phyloP scores from a whole-genome alignment of 2,113 vertebrate species.

The Hoplias malabaricus region DNA sequence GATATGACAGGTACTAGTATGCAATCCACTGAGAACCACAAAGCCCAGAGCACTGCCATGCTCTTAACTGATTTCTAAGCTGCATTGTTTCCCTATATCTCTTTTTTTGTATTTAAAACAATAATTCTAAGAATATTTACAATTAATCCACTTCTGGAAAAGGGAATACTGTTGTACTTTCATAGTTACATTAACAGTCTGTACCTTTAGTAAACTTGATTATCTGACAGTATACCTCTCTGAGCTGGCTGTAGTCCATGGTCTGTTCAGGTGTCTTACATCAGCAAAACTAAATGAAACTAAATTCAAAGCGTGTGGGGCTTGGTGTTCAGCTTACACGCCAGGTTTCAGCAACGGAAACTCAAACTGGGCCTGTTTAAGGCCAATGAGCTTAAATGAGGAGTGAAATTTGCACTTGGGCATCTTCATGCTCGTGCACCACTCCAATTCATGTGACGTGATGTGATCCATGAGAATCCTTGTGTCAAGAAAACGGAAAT shows the following conservation, averaged over 20 bases:
- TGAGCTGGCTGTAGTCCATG: neutral
- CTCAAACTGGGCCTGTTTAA: slow-evolving; percentile 23
- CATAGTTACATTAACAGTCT: too few relatives aligned
- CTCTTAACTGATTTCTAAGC: too few relatives aligned
- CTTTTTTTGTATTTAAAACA: too few relatives aligned
- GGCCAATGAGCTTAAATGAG: neutral
- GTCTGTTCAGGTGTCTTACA: neutral
- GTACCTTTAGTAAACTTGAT: too few relatives aligned
- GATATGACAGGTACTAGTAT: too few relatives aligned
- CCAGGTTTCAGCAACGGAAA: slow-evolving; percentile 10
- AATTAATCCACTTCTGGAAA: too few relatives aligned
- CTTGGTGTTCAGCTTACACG: slow-evolving; percentile 24
- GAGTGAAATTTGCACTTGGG: slow-evolving; percentile 25
- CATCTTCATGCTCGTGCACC: neutral
- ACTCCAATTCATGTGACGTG: slow-evolving; percentile 21
- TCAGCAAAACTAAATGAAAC: slow-evolving; percentile 6
- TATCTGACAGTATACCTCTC: neutral
- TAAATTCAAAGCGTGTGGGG: slow-evolving; percentile 1
- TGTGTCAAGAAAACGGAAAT: neutral
- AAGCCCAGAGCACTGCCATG: too few relatives aligned
- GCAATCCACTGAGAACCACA: too few relatives aligned
- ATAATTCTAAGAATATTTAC: too few relatives aligned
- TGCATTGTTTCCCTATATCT: too few relatives aligned
- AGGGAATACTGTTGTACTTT: too few relatives aligned
- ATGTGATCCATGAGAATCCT: slow-evolving; percentile 13